Conservation (phyloP, 1,140 invertebrate genomes). For the Teleopsis dalmanni region DNA sequence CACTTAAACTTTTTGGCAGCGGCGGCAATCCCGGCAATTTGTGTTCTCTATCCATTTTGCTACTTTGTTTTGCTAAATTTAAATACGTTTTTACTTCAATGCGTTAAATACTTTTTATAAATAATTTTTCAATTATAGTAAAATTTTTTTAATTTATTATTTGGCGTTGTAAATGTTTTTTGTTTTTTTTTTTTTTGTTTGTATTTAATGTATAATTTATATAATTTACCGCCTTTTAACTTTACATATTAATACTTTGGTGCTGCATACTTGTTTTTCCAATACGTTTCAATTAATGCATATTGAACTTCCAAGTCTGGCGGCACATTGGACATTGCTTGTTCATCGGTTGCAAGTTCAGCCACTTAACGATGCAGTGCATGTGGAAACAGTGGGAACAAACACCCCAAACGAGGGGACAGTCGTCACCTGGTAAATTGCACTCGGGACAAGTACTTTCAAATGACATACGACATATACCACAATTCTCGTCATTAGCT, state of each 20-base stretch:
- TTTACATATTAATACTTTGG: neutral
- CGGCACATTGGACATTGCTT: slow-evolving; percentile 98
- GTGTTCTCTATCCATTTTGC: slow-evolving; percentile 27
- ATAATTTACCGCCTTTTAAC: neutral
- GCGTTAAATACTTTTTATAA: neutral
- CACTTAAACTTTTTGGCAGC: slow-evolving; percentile 74
- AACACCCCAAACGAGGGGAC: slow-evolving; percentile 95
- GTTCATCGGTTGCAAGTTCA: slow-evolving; percentile 90
- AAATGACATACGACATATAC: slow-evolving; percentile 98
- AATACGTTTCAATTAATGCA: slow-evolving; percentile 47
- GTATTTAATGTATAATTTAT: neutral
- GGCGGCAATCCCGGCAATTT: slow-evolving; percentile 63
- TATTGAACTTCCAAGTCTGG: slow-evolving; percentile 98
- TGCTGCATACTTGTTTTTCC: neutral
- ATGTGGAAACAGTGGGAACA: slow-evolving; percentile 99
- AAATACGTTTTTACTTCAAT: neutral
- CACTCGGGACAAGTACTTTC: slow-evolving; percentile 96
- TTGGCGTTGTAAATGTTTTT: neutral
- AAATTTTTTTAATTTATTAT: slow-evolving; percentile 1
- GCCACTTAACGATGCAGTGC: slow-evolving; percentile 99
- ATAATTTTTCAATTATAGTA: neutral
- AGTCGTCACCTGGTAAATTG: slow-evolving; percentile 96
- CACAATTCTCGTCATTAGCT: slow-evolving; percentile 97
- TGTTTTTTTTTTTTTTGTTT: slow-evolving; percentile 1
- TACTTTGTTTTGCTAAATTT: slow-evolving; percentile 5